A percentile compares a stretch with the other conserved stretches of the same genome.
Conservation (phyloP, 2,113 vertebrate genomes). For the Nycticorax nycticorax region DNA sequence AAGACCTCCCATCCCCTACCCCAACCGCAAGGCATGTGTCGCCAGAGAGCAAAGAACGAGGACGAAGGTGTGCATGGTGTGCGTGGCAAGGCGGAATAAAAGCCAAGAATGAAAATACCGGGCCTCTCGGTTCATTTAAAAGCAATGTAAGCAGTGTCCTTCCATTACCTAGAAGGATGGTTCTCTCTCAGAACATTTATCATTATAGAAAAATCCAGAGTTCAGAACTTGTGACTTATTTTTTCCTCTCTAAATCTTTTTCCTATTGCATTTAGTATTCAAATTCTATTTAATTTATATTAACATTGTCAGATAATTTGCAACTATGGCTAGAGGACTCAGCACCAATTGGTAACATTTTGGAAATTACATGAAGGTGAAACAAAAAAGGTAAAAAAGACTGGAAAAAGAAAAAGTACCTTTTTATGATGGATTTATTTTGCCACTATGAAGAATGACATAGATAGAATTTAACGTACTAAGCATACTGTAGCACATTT, state of each 20-base stretch:
- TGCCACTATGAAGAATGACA: background rate
- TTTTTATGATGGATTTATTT: background rate
- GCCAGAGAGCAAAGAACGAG: background rate
- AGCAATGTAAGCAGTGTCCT: background rate
- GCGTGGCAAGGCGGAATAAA: background rate
- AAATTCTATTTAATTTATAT: background rate
- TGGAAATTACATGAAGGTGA: background rate
- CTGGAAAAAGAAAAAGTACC: background rate
- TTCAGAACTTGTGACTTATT: background rate
- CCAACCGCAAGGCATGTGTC: background rate
- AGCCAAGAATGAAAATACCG: background rate
- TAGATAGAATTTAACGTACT: background rate
- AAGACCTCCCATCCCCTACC: background rate
- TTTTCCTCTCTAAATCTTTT: background rate
- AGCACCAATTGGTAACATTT: background rate
- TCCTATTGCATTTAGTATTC: background rate
- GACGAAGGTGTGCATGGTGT: too few species aligned
- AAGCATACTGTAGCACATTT: too few species aligned
- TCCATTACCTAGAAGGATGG: background rate
- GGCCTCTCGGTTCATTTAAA: background rate
- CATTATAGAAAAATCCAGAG: background rate
- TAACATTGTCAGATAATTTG: background rate
- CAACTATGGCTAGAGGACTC: background rate
- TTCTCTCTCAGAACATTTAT: background rate
- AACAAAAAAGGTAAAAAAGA: background rate